A percentile compares a stretch with the other conserved stretches of the same genome.
These are phyloP conservation scores for Antedon mediterranea DNA, from an alignment of 53 echinoderm and acorn worm species.

Conservation along the genomic window DNA sequence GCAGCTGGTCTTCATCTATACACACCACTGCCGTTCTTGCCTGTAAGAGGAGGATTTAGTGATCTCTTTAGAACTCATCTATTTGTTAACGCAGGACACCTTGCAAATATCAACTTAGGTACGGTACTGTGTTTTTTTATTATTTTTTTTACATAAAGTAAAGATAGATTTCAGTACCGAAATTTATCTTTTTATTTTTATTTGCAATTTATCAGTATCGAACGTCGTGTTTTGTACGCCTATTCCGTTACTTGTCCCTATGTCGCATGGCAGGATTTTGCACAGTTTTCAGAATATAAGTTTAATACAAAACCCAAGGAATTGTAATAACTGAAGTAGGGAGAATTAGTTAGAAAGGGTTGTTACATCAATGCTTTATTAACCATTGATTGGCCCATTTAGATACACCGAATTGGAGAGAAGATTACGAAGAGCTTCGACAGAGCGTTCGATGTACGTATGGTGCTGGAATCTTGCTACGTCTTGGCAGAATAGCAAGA, in stretches of 20 bases:
- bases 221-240: too few relatives aligned
- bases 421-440: slow-evolving; percentile 39
- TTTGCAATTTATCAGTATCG: too few relatives aligned
- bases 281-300: too few relatives aligned
- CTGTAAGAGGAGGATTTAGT: slow-evolving; percentile 57
- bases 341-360: too few relatives aligned
- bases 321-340: too few relatives aligned
- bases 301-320: too few relatives aligned
- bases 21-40: slow-evolving; percentile 85
- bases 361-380: too few relatives aligned
- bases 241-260: too few relatives aligned
- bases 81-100: slow-evolving; percentile 92
- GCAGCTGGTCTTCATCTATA: slow-evolving; percentile 83
- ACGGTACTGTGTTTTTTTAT: slow-evolving; percentile 2
- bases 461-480: slow-evolving; percentile 65
- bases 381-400: too few relatives aligned
- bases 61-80: slow-evolving; percentile 74
- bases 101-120: slow-evolving; percentile 73
- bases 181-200: too few relatives aligned
- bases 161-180: too few relatives aligned
- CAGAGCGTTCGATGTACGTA: slow-evolving; percentile 78
- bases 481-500: slow-evolving; percentile 77
- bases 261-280: too few relatives aligned
- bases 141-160: not conserved
- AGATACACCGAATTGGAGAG: slow-evolving; percentile 37